Evolutionary conservation across 2,113 vertebrate genomes (phyloP).

Genomic region (Psilopogon haemacephalus): DNA sequence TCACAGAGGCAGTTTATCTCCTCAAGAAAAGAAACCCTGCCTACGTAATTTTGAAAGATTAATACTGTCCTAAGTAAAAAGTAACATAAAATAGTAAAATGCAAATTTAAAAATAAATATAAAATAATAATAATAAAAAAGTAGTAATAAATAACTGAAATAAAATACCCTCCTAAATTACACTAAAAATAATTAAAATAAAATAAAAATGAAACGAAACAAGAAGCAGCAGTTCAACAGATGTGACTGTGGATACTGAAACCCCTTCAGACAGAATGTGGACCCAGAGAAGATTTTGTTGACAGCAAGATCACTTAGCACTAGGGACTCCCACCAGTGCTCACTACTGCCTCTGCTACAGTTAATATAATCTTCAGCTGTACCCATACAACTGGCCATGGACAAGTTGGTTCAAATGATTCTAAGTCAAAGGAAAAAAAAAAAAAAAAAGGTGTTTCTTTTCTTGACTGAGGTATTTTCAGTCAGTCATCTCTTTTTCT

Average conservation of each 20-base stretch:
- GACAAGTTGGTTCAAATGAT: not conserved
- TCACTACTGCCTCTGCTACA: not conserved
- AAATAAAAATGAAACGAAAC: not conserved
- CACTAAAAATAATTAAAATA: not conserved
- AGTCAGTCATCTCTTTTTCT: not conserved
- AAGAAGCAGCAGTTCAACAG: not conserved
- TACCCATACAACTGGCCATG: rapidly evolving
- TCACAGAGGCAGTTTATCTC: constrained; percentile 32
- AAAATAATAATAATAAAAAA: not conserved
- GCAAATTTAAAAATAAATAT: not conserved
- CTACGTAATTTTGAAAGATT: not conserved
- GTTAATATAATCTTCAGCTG: not conserved
- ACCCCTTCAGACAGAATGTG: not conserved
- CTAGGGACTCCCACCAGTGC: not conserved
- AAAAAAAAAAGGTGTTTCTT: not conserved
- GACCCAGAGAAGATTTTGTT: constrained; percentile 1
- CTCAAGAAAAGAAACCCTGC: not conserved
- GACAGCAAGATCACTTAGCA: not conserved
- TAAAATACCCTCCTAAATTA: too few relatives aligned
- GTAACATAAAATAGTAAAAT: not conserved
- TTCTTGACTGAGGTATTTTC: not conserved
- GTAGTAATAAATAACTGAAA: too few relatives aligned
- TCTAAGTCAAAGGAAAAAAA: not conserved
- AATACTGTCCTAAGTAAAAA: not conserved
- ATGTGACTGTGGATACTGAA: not conserved